Base-by-base conservation (phyloP, 2,113 vertebrate species). In the Corydoras sp. region DNA sequence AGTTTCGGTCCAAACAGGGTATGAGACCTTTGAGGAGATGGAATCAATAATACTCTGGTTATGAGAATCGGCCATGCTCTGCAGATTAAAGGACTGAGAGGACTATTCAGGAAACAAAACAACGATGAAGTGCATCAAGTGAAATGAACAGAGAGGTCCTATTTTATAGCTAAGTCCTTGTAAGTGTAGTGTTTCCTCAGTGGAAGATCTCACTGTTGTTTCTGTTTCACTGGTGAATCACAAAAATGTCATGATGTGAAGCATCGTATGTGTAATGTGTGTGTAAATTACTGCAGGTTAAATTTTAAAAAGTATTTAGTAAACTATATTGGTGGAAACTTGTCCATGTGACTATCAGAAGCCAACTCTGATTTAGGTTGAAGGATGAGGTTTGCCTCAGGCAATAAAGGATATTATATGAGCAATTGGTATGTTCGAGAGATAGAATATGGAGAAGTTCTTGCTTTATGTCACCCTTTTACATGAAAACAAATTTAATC, bases 1-100 rank as follows among this genome's bases (percentile, higher is more conserved):
- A 72, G 69, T 68, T 77, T 58, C 58, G 61, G 75, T 67, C 79
- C 69, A 77, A 75, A 80, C 75, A 77, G 75, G 78, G 75, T 77
- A 72, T 9, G 11, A 69, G 62, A 58, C 53, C 62, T 67, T 68
- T n/a, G 54, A 68, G n/a, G 65, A 60, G 6, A 8, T 43, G 35
- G 35, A 43, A 43, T 43, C 35, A 43, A 43, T 5, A 43, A 8
- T 43, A 43, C 35, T 43, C 35, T 43, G 35, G 35, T 43, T 43
- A 43, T 43, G 35, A 43, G 35, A 43, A 43, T 35, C 62, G 35
- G 55, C 50, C 15, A 62, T 48, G 8, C 51, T 30, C n/a, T 59
- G 64, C 50, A 73, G 64, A 67, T 43, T 24, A 56, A 68, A 49
- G 51, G 51, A 30, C 64, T 32, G 62, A 64, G 24, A 58, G 14